These are phyloP conservation scores for Bujurquina vittata DNA, from an alignment of 2,113 vertebrate species.

Conservation along the genomic window DNA sequence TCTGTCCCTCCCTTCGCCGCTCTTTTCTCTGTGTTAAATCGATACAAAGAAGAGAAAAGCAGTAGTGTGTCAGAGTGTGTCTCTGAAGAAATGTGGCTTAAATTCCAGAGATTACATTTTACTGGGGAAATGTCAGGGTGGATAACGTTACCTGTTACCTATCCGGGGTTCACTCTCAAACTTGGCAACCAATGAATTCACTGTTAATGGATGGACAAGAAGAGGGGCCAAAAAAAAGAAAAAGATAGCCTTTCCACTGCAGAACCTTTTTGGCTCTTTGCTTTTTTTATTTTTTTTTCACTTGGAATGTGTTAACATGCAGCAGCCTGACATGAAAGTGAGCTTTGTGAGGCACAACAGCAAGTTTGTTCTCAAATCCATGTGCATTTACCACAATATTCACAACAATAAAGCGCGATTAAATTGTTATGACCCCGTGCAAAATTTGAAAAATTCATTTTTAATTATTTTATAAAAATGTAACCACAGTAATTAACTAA, in stretches of 20 bases:
- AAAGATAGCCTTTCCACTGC: conserved; percentile 17
- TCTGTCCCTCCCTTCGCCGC: conserved; percentile 3
- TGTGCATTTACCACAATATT: background rate
- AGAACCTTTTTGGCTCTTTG: conserved; percentile 34
- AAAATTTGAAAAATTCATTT: background rate
- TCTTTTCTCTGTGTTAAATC: conserved; percentile 32
- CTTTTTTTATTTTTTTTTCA: background rate
- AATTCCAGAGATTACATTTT: conserved; percentile 66
- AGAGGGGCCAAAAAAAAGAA: background rate
- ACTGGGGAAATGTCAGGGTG: conserved; percentile 58
- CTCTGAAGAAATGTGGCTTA: conserved; percentile 44
- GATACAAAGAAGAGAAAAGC: conserved; percentile 26
- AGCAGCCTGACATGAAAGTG: conserved; percentile 19
- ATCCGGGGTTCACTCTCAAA: conserved; percentile 38
- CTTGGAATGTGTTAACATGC: conserved; percentile 46
- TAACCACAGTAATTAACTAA: background rate
- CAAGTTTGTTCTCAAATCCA: conserved; percentile 49
- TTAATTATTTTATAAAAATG: background rate
- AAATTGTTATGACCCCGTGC: background rate
- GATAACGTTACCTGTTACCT: conserved; percentile 62
- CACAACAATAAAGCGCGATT: background rate
- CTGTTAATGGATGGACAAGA: conserved; percentile 55
- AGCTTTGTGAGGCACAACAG: conserved; percentile 49
- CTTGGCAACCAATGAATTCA: conserved; percentile 67
- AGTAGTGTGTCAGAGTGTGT: conserved; percentile 3